phyloP scores from a whole-genome alignment of 2,113 vertebrate genomes.

The Rhinichthys klamathensis region DNA sequence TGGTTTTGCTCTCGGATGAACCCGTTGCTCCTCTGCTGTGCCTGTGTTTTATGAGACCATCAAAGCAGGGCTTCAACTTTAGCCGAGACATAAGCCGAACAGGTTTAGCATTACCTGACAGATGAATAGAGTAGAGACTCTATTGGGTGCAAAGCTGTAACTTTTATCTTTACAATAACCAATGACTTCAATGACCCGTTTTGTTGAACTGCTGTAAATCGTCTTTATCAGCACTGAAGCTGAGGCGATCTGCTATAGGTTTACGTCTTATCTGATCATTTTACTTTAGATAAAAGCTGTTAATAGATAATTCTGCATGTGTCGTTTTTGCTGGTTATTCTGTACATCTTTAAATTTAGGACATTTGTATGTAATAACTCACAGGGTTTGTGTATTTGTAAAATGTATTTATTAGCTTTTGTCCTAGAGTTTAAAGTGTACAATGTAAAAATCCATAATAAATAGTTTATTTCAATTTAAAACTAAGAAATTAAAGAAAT shows the following conservation, averaged over 20 bases:
- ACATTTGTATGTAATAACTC: too few species aligned
- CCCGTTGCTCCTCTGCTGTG: not conserved
- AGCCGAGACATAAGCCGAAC: not conserved
- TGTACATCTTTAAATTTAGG: not conserved
- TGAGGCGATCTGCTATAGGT: not conserved
- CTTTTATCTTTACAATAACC: constrained; percentile 28
- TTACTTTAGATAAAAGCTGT: not conserved
- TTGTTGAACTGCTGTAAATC: not conserved
- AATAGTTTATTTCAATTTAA: not conserved
- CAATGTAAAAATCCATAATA: not conserved
- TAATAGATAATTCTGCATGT: not conserved
- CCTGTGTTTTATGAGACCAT: not conserved
- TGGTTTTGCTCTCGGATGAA: not conserved
- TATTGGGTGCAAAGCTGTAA: too few species aligned
- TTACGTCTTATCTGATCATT: not conserved
- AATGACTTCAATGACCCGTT: not conserved
- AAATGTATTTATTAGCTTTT: not conserved
- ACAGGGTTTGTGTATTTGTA: not conserved
- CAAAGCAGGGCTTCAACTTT: not conserved
- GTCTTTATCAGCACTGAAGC: not conserved
- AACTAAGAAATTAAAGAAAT: not conserved
- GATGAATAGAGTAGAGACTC: not conserved
- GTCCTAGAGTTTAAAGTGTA: not conserved
- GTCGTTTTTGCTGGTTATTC: not conserved
- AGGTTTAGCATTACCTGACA: constrained; percentile 17